Percentiles rank a stretch among this genome's conserved stretches.
Conservation (phyloP, 2,888 invertebrate species). For the Dicycla oo region DNA sequence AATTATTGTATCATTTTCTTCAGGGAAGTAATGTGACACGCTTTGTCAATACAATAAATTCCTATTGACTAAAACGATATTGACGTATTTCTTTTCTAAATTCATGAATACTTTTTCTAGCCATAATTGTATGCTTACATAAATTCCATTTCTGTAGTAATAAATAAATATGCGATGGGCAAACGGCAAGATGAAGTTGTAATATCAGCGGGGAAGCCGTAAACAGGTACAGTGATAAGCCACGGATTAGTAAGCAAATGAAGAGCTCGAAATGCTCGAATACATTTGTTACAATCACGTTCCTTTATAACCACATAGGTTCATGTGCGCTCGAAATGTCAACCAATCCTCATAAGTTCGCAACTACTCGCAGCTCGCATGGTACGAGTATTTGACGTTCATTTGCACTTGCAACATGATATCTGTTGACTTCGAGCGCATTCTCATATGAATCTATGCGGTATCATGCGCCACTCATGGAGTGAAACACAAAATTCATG, state of each 20-base stretch:
- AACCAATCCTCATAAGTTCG: too few relatives aligned
- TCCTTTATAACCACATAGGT: neutral
- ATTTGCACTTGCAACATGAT: too few relatives aligned
- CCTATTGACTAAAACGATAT: constrained; percentile 18
- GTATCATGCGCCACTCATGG: too few relatives aligned
- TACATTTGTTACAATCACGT: neutral
- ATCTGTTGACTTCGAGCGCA: too few relatives aligned
- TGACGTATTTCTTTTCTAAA: constrained; percentile 44
- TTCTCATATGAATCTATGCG: too few relatives aligned
- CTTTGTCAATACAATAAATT: constrained; percentile 19
- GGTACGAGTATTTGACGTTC: too few relatives aligned
- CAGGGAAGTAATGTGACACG: neutral
- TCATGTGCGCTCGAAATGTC: too few relatives aligned
- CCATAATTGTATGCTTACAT: constrained; percentile 64
- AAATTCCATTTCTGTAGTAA: constrained; percentile 63
- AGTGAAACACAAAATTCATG: too few relatives aligned
- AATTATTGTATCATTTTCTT: neutral
- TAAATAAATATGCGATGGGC: constrained; percentile 62
- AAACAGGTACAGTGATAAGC: constrained; percentile 50
- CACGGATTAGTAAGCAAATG: constrained; percentile 23
- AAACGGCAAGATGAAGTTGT: constrained; percentile 67
- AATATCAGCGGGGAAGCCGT: constrained; percentile 68
- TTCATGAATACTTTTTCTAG: constrained; percentile 51
- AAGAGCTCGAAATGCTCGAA: constrained; percentile 1
- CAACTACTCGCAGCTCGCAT: too few relatives aligned